Conservation (phyloP, 2,113 vertebrate species). For the Bufo gargarizans region DNA sequence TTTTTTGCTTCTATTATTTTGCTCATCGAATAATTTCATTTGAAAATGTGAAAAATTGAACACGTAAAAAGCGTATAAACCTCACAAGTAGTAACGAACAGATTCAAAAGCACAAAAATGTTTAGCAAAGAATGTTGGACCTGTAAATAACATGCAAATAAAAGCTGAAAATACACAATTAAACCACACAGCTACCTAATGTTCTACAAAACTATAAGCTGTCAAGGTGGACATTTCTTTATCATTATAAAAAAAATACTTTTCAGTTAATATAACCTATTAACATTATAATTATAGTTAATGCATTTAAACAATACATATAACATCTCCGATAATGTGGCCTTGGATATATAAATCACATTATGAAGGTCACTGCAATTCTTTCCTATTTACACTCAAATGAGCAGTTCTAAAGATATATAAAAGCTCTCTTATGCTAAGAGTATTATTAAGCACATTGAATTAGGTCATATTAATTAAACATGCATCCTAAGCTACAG, state of each 20-base stretch:
- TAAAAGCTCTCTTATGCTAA: slow-evolving; percentile 22
- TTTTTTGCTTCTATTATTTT: no score
- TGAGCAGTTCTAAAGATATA: slow-evolving; percentile 31
- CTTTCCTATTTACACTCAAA: slow-evolving; percentile 38
- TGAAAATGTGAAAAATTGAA: no score
- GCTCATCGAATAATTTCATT: no score
- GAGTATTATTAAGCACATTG: slow-evolving; percentile 26
- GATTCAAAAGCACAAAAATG: no score
- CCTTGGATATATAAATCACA: slow-evolving; percentile 23
- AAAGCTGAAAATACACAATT: no score
- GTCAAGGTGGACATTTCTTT: neutral
- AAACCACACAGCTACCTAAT: neutral
- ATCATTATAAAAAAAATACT: neutral
- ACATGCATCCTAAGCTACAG: neutral
- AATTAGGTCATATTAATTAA: slow-evolving; percentile 52
- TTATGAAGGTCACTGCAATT: slow-evolving; percentile 35
- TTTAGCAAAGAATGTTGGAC: no score
- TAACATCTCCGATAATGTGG: neutral
- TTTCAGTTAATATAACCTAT: neutral
- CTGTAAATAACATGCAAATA: no score
- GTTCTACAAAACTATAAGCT: neutral
- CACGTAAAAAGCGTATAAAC: no score
- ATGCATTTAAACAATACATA: neutral
- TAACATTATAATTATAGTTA: neutral
- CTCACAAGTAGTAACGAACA: no score